These are phyloP conservation scores for Drosophila phalerata DNA, from an alignment of 2,888 invertebrate genomes.

Conservation along the genomic window DNA sequence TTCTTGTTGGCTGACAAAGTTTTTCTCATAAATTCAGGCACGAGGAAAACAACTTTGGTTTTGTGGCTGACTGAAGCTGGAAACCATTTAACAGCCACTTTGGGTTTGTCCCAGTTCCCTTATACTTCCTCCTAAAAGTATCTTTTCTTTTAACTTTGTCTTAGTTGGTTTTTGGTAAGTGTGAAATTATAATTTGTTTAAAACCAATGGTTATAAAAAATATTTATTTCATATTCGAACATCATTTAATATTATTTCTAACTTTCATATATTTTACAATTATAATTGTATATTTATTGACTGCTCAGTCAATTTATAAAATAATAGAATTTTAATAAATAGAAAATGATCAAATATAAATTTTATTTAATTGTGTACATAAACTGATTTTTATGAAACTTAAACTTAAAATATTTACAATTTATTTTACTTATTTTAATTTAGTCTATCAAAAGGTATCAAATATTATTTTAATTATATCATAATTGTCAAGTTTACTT, in stretches of 20 bases:
- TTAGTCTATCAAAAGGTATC: no score
- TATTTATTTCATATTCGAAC: not conserved
- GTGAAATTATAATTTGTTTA: conserved; percentile 7
- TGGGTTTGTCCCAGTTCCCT: conserved; percentile 13
- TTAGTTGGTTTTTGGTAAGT: not conserved
- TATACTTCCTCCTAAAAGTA: not conserved
- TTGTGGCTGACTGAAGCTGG: conserved; percentile 47
- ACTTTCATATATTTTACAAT: not conserved
- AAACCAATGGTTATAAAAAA: conserved; percentile 1
- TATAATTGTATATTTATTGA: not conserved
- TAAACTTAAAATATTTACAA: no score
- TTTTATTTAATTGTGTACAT: no score
- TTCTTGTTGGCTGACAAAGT: conserved; percentile 59
- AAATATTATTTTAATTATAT: not conserved
- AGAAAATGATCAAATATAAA: no score
- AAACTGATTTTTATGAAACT: no score
- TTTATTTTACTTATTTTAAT: no score
- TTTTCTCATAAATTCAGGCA: conserved; percentile 60
- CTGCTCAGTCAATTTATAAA: no score
- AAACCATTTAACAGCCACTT: conserved; percentile 41
- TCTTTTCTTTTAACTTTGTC: not conserved
- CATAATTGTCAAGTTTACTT: no score
- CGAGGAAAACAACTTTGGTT: conserved; percentile 53
- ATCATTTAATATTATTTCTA: not conserved
- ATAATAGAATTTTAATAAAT: no score